Evolutionary conservation across 2,888 invertebrate species (phyloP), one percentile per base, ranked within the genome.

Genomic region (Standfussiana lucernea): DNA sequence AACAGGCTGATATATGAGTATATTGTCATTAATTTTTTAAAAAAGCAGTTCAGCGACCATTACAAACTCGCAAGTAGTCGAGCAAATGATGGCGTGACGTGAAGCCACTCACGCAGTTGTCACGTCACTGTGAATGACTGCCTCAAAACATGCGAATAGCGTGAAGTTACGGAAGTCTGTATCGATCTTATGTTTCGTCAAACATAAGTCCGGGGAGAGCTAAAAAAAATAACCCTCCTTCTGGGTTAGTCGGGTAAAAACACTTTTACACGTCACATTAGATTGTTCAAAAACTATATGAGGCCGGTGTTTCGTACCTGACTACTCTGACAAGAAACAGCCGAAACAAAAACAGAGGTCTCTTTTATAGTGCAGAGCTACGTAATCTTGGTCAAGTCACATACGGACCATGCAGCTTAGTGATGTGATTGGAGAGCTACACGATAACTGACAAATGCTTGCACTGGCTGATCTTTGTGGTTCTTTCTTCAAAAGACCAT

Each of bases 51-150:
- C 37, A 45, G 24, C 10, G 40, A 47, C 47, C 37, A 53, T 45
- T 56, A 70, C 45, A 24, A 24, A 18, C 13, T 65, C 45, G 45
- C 13, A 45, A 50, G 62, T 53, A 53, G 15, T 40, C 6, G n/a
- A 15, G 18, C 15, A 69, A 83, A 65, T 56, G 28, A 75, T 64
- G 37, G 70, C 70, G 66, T 77, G 64, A 73, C 53, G 35, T 69
- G 70, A n/a, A n/a, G 24, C 70, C 80, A n/a, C n/a, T 47, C 76
- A 76, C 68, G 40, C 59, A 77, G 15, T 45, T 75, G 72, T 78
- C 78, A 84, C 62, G 68, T 37, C 40, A 56, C 35, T 45, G 32
- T 74, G 50, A 80, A 32, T 45, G 37, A 82, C 59, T 75, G 61
- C 13, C 47, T 47, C 53, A 42, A 8, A 56, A 79, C 79, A 79